These are phyloP conservation scores for Castor canadensis DNA, from an alignment of 2,113 vertebrate genomes.

Conservation along the genomic window DNA sequence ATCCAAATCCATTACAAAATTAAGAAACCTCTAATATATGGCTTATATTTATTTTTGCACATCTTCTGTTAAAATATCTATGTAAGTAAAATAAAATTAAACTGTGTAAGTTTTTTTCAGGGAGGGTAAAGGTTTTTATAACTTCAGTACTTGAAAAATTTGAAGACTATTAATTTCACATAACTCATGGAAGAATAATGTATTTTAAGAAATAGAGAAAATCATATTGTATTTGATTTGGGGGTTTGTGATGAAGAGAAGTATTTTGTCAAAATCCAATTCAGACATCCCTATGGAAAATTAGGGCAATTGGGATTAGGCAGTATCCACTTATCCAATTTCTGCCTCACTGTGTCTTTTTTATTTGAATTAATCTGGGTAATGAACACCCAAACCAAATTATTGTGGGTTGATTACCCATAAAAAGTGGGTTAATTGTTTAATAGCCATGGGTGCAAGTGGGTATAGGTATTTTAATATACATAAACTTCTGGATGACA, in stretches of 20 bases:
- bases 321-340: constrained; percentile 81
- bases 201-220: constrained; percentile 63
- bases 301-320: constrained; percentile 74
- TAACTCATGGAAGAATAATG: constrained; percentile 57
- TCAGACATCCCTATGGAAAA: constrained; percentile 78
- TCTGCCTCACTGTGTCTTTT: constrained; percentile 78
- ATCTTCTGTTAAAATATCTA: not conserved
- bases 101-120: not conserved
- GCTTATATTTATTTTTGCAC: not conserved
- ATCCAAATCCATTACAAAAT: not conserved
- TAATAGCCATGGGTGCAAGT: constrained; percentile 79
- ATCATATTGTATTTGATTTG: constrained; percentile 60
- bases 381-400: constrained; percentile 82
- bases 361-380: constrained; percentile 82
- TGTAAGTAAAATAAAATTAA: constrained; percentile 3
- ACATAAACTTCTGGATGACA: constrained; percentile 69
- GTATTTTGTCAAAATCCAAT: constrained; percentile 77
- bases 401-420: constrained; percentile 82
- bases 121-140: not conserved
- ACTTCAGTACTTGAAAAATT: constrained; percentile 17
- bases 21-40: not conserved
- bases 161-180: constrained; percentile 15
- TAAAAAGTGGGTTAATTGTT: constrained; percentile 83
- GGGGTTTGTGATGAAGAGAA: constrained; percentile 43
- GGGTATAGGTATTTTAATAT: constrained; percentile 76